A percentile compares a stretch with the other conserved stretches of the same genome.
phyloP scores from a whole-genome alignment of 37 sponge, comb jelly and placozoan genomes.

The Corticium candelabrum region DNA sequence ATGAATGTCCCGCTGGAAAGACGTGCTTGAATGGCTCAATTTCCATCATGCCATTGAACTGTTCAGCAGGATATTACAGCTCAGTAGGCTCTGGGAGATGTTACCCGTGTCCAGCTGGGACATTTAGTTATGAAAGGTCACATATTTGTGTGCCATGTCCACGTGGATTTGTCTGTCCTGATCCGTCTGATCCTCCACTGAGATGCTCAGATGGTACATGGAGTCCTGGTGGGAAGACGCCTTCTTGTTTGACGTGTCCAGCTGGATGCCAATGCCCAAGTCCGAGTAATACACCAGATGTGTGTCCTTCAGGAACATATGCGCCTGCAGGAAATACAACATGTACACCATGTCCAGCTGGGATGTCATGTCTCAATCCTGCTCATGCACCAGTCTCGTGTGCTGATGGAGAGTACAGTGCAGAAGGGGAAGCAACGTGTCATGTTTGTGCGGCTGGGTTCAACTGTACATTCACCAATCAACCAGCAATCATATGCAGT shows the following conservation, averaged over 20 bases:
- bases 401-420: not conserved
- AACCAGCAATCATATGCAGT: not conserved
- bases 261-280: not conserved
- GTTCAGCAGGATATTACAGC: conserved; percentile 24
- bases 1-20: conserved; percentile 8
- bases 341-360: not conserved
- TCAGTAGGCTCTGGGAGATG: not conserved
- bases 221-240: not conserved
- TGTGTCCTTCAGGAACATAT: conserved; percentile 28
- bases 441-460: not conserved
- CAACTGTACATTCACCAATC: not conserved
- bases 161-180: not conserved
- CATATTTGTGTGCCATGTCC: not conserved
- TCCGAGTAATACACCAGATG: not conserved
- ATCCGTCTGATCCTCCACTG: not conserved
- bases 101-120: conserved; percentile 5
- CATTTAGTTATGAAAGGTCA: not conserved
- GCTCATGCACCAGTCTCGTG: not conserved
- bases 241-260: conserved; percentile 1
- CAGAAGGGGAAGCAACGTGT: not conserved
- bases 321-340: conserved; percentile 14
- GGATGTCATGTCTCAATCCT: not conserved
- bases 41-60: not conserved
- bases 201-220: not conserved
- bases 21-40: not conserved